Evolutionary conservation across 2,113 vertebrate species (phyloP).

Genomic region (Elephantulus edwardii): DNA sequence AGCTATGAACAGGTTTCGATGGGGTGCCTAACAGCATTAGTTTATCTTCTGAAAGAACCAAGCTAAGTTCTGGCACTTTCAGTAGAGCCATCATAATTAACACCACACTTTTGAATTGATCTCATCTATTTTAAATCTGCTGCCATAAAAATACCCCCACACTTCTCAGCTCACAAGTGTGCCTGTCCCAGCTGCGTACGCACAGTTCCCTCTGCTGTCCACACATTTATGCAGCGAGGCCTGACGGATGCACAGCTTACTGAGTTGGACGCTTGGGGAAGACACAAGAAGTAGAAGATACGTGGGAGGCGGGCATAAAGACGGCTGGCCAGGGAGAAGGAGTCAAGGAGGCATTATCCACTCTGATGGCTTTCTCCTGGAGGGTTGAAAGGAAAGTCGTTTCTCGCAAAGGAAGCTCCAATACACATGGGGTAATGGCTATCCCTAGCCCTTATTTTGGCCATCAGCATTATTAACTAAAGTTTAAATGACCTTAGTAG

Average conservation of each 20-base stretch:
- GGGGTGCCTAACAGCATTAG: too few relatives aligned
- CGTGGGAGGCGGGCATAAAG: not conserved
- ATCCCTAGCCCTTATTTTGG: not conserved
- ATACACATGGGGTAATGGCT: constrained; percentile 3
- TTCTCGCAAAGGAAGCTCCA: constrained; percentile 2
- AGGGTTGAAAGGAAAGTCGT: constrained; percentile 27
- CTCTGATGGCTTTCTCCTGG: not conserved
- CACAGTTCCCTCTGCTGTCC: not conserved
- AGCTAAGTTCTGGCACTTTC: too few relatives aligned
- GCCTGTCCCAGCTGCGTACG: not conserved
- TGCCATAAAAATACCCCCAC: constrained; percentile 13
- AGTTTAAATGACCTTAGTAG: constrained; percentile 24
- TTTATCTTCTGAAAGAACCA: too few relatives aligned
- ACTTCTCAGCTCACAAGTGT: not conserved
- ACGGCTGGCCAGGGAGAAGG: not conserved
- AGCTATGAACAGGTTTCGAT: too few relatives aligned
- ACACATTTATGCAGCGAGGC: constrained; percentile 11
- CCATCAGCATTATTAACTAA: not conserved
- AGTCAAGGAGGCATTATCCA: constrained; percentile 4
- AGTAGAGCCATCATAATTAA: too few relatives aligned
- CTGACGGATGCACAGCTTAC: not conserved
- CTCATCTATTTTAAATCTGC: not conserved
- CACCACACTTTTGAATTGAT: too few relatives aligned
- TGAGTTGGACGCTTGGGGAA: not conserved
- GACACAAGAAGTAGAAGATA: not conserved